These are phyloP conservation scores for Listronotus bonariensis DNA, from an alignment of 1,140 invertebrate genomes.

Conservation along the genomic window DNA sequence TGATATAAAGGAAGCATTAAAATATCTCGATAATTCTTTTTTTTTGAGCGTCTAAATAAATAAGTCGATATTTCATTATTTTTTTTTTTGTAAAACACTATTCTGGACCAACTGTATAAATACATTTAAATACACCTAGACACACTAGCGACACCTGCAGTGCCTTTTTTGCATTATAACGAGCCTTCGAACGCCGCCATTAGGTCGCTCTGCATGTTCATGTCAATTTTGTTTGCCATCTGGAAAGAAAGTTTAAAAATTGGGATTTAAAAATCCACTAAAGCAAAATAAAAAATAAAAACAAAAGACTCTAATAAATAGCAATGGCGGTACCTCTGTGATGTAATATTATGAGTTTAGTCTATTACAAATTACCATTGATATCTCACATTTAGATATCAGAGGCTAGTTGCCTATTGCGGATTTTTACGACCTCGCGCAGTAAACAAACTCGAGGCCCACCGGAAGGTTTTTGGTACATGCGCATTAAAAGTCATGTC, in stretches of 20 bases:
- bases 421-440: too few species aligned
- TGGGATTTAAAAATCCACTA: not conserved
- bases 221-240: conserved; percentile 95
- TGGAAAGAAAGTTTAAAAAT: conserved; percentile 60
- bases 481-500: too few species aligned
- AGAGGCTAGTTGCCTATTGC: too few species aligned
- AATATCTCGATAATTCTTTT: conserved; percentile 21
- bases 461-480: too few species aligned
- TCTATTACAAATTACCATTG: too few species aligned
- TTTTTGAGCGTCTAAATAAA: conserved; percentile 34
- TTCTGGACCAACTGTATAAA: conserved; percentile 10
- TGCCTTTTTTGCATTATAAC: conserved; percentile 63
- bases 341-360: too few species aligned
- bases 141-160: not conserved
- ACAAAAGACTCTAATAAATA: not conserved
- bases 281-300: conserved; percentile 3
- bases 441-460: too few species aligned
- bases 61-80: conserved; percentile 26
- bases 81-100: conserved; percentile 9
- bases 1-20: conserved; percentile 34
- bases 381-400: too few species aligned
- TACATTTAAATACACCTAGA: conserved; percentile 12
- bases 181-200: conserved; percentile 97
- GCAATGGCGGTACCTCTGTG: not conserved
- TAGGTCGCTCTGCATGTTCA: conserved; percentile 97